Conservation (phyloP, 2,888 invertebrate genomes). For the Phyllotreta cruciferae region DNA sequence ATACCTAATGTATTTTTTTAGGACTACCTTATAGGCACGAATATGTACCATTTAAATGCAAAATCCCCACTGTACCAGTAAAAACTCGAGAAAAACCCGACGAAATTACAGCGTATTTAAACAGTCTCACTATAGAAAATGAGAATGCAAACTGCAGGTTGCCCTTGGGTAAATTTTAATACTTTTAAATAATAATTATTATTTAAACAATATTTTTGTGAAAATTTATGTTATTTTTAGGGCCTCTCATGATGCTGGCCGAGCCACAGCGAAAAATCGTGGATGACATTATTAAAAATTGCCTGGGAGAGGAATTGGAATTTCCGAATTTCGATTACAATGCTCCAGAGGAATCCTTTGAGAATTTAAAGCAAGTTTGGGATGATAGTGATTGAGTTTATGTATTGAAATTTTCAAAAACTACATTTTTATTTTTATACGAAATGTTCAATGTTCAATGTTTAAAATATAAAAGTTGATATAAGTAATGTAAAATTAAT, state of each 20-base stretch:
- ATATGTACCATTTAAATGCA: conserved; percentile 27
- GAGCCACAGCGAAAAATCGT: conserved; percentile 17
- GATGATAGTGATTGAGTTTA: no score
- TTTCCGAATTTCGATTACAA: conserved; percentile 24
- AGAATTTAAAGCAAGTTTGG: no score
- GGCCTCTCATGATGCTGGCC: conserved; percentile 32
- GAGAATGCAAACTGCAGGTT: conserved; percentile 32
- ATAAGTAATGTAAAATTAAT: no score
- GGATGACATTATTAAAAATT: conserved; percentile 20
- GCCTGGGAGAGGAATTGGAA: conserved; percentile 27
- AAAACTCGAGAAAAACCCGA: conserved; percentile 30
- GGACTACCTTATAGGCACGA: conserved; percentile 41
- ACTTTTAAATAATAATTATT: background rate
- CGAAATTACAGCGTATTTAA: conserved; percentile 36
- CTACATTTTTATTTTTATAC: no score
- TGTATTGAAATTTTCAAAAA: no score
- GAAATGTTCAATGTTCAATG: no score
- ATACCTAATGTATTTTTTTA: background rate
- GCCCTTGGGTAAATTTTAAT: conserved; percentile 25
- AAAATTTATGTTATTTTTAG: conserved; percentile 2
- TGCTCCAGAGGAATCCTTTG: no score
- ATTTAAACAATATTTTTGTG: background rate
- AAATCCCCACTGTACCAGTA: conserved; percentile 24
- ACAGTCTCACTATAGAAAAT: conserved; percentile 36
- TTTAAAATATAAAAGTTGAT: no score